These are phyloP conservation scores for Andrena fulva DNA, from an alignment of 2,888 invertebrate genomes.

Conservation along the genomic window DNA sequence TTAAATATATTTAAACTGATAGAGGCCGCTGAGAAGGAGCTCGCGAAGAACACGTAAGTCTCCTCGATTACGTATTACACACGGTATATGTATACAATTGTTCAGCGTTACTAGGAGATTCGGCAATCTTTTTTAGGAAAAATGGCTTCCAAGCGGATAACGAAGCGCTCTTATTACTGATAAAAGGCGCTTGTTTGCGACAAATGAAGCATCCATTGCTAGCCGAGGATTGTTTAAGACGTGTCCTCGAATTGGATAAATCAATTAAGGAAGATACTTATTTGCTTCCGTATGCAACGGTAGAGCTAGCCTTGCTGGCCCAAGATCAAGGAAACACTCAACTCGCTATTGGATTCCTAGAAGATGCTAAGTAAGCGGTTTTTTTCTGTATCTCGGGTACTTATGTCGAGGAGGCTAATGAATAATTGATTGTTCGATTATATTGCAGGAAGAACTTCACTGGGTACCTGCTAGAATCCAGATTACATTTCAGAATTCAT, in stretches of 20 bases:
- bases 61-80: background rate
- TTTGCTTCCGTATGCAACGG: constrained; percentile 93
- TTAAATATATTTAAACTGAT: constrained; percentile 88
- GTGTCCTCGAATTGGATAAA: constrained; percentile 88
- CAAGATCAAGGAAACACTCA: constrained; percentile 89
- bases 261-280: constrained; percentile 93
- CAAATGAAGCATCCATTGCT: constrained; percentile 91
- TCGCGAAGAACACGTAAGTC: constrained; percentile 76
- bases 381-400: background rate
- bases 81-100: background rate
- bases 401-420: background rate
- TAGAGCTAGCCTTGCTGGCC: constrained; percentile 94
- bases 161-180: constrained; percentile 89
- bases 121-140: constrained; percentile 64
- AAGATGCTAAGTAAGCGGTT: constrained; percentile 91
- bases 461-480: constrained; percentile 94
- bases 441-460: constrained; percentile 93
- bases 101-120: background rate
- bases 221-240: constrained; percentile 91
- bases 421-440: constrained; percentile 6
- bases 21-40: constrained; percentile 85
- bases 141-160: constrained; percentile 89
- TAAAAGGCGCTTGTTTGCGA: constrained; percentile 94
- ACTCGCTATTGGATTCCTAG: constrained; percentile 90
- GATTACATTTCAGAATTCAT: constrained; percentile 95